Evolutionary conservation across 2,113 vertebrate genomes (phyloP).

Genomic region (Oostethus manadensis): DNA sequence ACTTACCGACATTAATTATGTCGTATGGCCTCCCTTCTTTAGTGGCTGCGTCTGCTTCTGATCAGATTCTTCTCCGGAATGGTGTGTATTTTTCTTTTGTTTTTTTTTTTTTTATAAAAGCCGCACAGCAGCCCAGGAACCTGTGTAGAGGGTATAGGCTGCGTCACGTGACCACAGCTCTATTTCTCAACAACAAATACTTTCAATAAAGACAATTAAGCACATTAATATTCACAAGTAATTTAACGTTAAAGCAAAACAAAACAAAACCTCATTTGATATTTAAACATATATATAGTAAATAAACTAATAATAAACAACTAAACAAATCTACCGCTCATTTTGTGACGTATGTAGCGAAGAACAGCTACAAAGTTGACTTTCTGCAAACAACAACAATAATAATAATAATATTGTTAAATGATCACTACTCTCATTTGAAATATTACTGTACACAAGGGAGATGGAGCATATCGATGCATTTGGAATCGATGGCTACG

Average conservation of each 20-base stretch:
- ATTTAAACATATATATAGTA: neutral
- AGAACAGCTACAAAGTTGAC: no score
- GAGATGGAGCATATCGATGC: conserved; percentile 23
- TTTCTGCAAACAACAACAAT: no score
- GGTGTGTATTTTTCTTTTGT: conserved; percentile 46
- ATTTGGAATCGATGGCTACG: conserved; percentile 30
- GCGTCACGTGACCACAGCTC: conserved; percentile 7
- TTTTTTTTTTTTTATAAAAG: conserved; percentile 45
- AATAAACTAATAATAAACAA: no score
- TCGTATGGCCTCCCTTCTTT: conserved; percentile 24
- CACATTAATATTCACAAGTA: neutral
- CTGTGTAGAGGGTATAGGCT: conserved; percentile 35
- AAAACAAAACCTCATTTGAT: no score
- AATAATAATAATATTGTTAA: no score
- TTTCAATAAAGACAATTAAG: conserved; percentile 2
- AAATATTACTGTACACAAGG: neutral
- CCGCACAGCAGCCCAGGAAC: conserved; percentile 65
- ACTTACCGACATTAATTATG: conserved; percentile 59
- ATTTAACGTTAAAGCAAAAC: no score
- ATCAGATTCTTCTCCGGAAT: conserved; percentile 48
- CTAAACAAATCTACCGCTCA: no score
- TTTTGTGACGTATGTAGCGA: no score
- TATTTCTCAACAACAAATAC: conserved; percentile 1
- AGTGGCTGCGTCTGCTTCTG: conserved; percentile 45
- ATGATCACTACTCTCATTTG: no score